A percentile compares a stretch with the other conserved stretches of the same genome.
phyloP scores from a whole-genome alignment of 2,113 vertebrate species.

The Pica pica region DNA sequence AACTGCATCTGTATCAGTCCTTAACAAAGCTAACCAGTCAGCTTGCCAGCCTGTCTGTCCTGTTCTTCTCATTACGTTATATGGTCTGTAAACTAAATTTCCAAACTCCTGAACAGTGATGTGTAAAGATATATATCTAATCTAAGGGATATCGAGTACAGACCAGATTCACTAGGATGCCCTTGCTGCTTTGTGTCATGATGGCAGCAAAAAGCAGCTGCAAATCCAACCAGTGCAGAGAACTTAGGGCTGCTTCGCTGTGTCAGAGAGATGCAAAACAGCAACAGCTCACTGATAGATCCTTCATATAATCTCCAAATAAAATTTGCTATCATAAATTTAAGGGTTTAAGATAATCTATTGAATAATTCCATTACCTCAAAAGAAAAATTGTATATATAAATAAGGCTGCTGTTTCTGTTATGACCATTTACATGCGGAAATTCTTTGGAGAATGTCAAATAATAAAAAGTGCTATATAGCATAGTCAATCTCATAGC shows the following conservation, averaged over 20 bases:
- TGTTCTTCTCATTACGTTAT: background rate
- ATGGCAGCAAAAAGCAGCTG: background rate
- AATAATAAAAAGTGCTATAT: background rate
- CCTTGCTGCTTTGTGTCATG: slow-evolving; percentile 24
- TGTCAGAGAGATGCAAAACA: background rate
- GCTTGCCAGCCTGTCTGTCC: background rate
- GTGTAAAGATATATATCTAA: background rate
- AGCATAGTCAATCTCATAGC: background rate
- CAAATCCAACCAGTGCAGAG: background rate
- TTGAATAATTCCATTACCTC: background rate
- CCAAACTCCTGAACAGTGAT: background rate
- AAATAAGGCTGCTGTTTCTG: background rate
- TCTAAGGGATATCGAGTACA: background rate
- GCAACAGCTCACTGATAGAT: background rate
- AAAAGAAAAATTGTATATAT: background rate
- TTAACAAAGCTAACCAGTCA: background rate
- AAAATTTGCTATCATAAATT: background rate
- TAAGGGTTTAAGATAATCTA: background rate
- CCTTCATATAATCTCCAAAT: background rate
- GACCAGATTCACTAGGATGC: background rate
- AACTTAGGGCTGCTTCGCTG: background rate
- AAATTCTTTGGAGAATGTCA: background rate
- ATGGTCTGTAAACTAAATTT: background rate
- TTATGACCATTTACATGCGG: background rate
- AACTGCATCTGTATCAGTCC: background rate